A percentile compares a stretch with the other conserved stretches of the same genome.
Conservation (phyloP, 2,797 vertebrate genomes). For the Lindbergichthys nudifrons region DNA sequence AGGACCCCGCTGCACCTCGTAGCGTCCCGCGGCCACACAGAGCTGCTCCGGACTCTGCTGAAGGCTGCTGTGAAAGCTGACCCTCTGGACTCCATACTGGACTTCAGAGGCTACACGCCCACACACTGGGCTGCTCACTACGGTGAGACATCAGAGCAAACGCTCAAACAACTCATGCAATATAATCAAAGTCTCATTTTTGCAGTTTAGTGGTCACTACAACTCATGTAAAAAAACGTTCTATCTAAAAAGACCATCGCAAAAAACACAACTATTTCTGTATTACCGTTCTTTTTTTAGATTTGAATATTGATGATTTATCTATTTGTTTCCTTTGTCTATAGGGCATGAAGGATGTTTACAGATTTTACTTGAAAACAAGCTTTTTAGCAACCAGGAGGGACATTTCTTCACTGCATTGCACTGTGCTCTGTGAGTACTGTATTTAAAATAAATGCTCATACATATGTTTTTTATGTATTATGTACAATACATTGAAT, state of each 20-base stretch:
- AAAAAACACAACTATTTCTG: too few species aligned
- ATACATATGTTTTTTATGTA: not conserved
- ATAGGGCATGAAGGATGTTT: conserved; percentile 96
- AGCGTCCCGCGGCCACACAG: conserved; percentile 90
- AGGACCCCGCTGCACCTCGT: conserved; percentile 93
- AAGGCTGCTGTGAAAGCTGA: conserved; percentile 89
- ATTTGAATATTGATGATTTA: conserved; percentile 14
- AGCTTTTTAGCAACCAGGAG: conserved; percentile 88
- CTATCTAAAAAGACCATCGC: too few species aligned
- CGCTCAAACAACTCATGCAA: too few species aligned
- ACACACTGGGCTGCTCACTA: conserved; percentile 96
- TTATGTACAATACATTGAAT: not conserved
- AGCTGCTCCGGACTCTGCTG: conserved; percentile 87
- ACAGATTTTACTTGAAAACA: conserved; percentile 97
- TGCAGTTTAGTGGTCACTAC: too few species aligned
- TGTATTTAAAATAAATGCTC: not conserved
- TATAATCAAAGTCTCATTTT: too few species aligned
- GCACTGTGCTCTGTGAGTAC: conserved; percentile 98
- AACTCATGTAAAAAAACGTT: too few species aligned
- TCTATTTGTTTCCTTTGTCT: conserved; percentile 23
- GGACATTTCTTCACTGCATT: conserved; percentile 95
- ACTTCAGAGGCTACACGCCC: conserved; percentile 93
- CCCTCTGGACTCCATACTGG: conserved; percentile 89
- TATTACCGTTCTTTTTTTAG: not conserved
- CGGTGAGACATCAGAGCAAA: conserved; percentile 79